These are phyloP conservation scores for Erethizon dorsatum DNA, from an alignment of 2,797 vertebrate species.

Conservation along the genomic window DNA sequence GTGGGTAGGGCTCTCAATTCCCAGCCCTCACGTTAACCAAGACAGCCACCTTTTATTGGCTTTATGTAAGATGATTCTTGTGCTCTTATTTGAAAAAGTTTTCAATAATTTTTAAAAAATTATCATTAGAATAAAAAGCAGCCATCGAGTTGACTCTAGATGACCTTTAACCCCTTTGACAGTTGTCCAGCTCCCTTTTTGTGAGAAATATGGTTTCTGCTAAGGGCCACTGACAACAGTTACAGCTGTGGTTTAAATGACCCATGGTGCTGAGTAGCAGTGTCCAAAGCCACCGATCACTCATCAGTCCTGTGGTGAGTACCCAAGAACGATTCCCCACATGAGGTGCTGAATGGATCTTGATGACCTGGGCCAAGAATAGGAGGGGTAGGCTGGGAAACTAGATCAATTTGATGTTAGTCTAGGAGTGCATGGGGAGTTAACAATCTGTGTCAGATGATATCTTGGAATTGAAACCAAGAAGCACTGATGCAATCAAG, in stretches of 20 bases:
- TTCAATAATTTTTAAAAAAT: background rate
- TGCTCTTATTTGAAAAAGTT: background rate
- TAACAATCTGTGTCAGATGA: background rate
- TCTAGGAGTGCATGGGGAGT: background rate
- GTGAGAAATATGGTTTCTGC: background rate
- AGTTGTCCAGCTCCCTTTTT: background rate
- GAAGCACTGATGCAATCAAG: background rate
- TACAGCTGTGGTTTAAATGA: background rate
- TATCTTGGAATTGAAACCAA: conserved; percentile 38
- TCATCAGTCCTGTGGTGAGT: background rate
- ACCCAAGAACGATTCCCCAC: background rate
- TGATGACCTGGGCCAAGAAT: background rate
- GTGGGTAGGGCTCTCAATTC: background rate
- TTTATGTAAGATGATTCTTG: conserved; percentile 36
- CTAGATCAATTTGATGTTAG: background rate
- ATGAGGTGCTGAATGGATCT: background rate
- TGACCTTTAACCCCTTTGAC: background rate
- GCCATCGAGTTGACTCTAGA: background rate
- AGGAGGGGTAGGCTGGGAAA: background rate
- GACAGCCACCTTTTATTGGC: background rate
- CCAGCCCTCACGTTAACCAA: background rate
- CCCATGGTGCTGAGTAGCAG: background rate
- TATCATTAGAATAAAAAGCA: conserved; percentile 47
- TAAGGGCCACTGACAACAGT: background rate
- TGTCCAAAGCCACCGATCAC: background rate